Percentiles rank a stretch among this genome's conserved stretches.
These are phyloP conservation scores for Trachelipus rathkii DNA, from an alignment of 1,140 invertebrate species.

Conservation along the genomic window DNA sequence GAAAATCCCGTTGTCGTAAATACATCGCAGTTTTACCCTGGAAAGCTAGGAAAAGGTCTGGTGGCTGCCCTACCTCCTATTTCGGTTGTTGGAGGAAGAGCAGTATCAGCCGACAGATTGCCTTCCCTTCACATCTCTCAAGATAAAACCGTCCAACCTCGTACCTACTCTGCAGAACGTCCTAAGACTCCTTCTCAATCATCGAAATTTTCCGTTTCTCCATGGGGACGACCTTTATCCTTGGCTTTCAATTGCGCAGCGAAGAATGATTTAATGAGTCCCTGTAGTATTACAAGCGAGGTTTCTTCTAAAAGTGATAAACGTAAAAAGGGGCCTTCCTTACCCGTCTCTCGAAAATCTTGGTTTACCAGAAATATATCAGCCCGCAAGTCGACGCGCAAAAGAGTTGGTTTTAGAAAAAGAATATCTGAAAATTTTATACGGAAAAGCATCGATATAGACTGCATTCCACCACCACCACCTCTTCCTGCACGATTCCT, in stretches of 20 bases:
- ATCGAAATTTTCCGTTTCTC: constrained; percentile 31
- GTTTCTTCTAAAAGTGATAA: constrained; percentile 35
- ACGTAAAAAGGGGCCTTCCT: constrained; percentile 33
- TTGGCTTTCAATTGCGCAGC: constrained; percentile 35
- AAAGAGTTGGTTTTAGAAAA: constrained; percentile 16
- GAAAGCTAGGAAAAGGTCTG: constrained; percentile 29
- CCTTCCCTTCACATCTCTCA: constrained; percentile 37
- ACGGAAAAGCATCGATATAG: not conserved
- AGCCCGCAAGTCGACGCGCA: constrained; percentile 30
- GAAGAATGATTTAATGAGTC: constrained; percentile 37
- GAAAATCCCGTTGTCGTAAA: constrained; percentile 41
- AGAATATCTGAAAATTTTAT: constrained; percentile 12
- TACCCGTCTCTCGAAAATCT: constrained; percentile 36
- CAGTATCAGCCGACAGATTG: constrained; percentile 35
- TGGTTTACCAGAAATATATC: constrained; percentile 38
- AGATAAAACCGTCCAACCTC: constrained; percentile 36
- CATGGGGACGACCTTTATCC: constrained; percentile 40
- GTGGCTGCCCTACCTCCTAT: constrained; percentile 30
- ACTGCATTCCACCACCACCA: constrained; percentile 18
- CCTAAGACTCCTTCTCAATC: constrained; percentile 38
- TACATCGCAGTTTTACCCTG: constrained; percentile 45
- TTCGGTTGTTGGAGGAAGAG: constrained; percentile 27
- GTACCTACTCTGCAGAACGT: constrained; percentile 38
- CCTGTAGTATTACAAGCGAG: constrained; percentile 42
- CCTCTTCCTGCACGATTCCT: constrained; percentile 28